A percentile compares a stretch with the other conserved stretches of the same genome.
Conservation (phyloP, 2,888 invertebrate genomes). For the Isotomurus palustris region DNA sequence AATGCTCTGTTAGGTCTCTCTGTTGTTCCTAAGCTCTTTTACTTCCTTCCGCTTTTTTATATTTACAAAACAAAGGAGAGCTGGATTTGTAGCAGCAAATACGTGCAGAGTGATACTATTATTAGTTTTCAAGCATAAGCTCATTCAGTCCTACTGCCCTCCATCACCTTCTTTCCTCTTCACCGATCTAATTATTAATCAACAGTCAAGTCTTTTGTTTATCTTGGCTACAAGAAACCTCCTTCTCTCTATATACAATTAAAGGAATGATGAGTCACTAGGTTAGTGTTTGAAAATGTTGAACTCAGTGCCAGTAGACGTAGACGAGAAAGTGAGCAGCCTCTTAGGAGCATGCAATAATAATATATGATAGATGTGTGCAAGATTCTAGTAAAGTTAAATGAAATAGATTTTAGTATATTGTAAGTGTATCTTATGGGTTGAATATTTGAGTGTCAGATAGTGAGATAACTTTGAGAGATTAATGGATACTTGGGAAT, state of each 20-base stretch:
- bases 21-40: background rate
- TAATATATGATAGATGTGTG: too few species aligned
- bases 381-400: too few species aligned
- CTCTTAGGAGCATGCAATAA: too few species aligned
- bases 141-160: background rate
- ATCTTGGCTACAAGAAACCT: slow-evolving; percentile 5
- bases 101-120: background rate
- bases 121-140: slow-evolving; percentile 2
- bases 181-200: slow-evolving; percentile 11
- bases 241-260: too few species aligned
- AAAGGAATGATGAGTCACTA: too few species aligned
- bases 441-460: background rate
- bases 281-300: too few species aligned
- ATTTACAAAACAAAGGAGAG: slow-evolving; percentile 5
- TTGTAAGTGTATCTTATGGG: background rate
- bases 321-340: too few species aligned
- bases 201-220: slow-evolving; percentile 9
- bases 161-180: background rate
- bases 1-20: too few species aligned
- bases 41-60: background rate
- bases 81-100: background rate
- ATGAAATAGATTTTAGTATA: background rate
- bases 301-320: too few species aligned
- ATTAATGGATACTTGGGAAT: background rate
- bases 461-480: background rate